phyloP scores from a whole-genome alignment of 2,113 vertebrate species.

The Sphyrna mokarran region DNA sequence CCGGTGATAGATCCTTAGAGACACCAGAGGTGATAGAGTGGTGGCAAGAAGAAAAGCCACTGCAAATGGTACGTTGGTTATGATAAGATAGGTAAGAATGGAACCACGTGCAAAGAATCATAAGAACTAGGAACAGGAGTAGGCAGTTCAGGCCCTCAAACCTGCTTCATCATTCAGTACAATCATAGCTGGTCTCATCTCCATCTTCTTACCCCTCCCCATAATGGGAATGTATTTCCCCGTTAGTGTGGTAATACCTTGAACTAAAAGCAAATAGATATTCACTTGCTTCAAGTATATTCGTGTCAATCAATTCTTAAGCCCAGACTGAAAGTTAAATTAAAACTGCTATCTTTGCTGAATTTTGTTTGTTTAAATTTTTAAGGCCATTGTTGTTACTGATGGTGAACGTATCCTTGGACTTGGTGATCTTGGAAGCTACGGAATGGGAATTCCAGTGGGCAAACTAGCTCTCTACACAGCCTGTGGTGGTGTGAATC shows the following conservation, averaged over 20 bases:
- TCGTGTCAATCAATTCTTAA: neutral
- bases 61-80: too few relatives aligned
- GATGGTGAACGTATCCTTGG: constrained; percentile 94
- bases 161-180: too few relatives aligned
- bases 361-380: constrained; percentile 25
- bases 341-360: neutral
- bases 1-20: too few relatives aligned
- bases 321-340: neutral
- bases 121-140: too few relatives aligned
- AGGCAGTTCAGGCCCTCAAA: too few relatives aligned
- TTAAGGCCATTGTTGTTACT: constrained; percentile 89
- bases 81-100: too few relatives aligned
- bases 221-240: neutral
- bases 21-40: too few relatives aligned
- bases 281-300: neutral
- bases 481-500: constrained; percentile 82
- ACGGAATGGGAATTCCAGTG: constrained; percentile 94
- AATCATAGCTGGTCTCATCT: too few relatives aligned
- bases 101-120: too few relatives aligned
- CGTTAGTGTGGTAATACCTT: neutral
- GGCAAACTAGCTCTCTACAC: constrained; percentile 96
- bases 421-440: constrained; percentile 85
- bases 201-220: too few relatives aligned
- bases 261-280: neutral
- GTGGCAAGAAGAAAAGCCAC: too few relatives aligned